phyloP scores from a whole-genome alignment of 2,888 invertebrate genomes.

The Apoderus coryli region DNA sequence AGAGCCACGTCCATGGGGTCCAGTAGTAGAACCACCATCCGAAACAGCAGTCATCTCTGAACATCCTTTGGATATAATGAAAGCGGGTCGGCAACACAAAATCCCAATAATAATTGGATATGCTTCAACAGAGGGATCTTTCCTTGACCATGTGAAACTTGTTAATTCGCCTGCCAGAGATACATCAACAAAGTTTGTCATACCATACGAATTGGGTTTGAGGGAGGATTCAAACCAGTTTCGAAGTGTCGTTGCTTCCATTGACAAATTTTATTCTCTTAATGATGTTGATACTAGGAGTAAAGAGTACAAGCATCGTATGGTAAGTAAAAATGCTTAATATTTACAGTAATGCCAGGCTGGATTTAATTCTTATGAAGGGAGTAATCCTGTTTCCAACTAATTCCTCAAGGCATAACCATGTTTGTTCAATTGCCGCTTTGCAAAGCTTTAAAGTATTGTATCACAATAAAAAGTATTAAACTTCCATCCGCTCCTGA shows the following conservation, averaged over 20 bases:
- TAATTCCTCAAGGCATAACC: too few species aligned
- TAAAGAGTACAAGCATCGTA: constrained; percentile 29
- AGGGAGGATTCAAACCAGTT: constrained; percentile 19
- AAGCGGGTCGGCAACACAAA: constrained; percentile 24
- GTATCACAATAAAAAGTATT: too few species aligned
- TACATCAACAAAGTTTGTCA: constrained; percentile 20
- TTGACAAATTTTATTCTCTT: constrained; percentile 34
- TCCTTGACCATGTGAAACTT: constrained; percentile 25
- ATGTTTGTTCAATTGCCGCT: too few species aligned
- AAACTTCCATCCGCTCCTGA: too few species aligned
- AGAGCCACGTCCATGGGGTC: constrained; percentile 15
- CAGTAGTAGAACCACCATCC: constrained; percentile 18
- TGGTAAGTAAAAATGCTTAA: too few species aligned
- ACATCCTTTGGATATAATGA: constrained; percentile 22
- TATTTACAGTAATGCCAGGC: too few species aligned
- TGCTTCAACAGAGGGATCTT: constrained; percentile 26
- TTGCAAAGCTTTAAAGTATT: too few species aligned
- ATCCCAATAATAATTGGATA: constrained; percentile 29
- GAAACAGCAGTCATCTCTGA: constrained; percentile 22
- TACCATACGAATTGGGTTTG: constrained; percentile 21
- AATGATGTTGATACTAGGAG: constrained; percentile 27
- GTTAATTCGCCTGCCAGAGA: too few species aligned
- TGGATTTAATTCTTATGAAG: too few species aligned
- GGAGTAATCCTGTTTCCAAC: too few species aligned
- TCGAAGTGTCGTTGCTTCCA: constrained; percentile 27